phyloP scores from a whole-genome alignment of 2,113 vertebrate genomes.

The Fregata magnificens region DNA sequence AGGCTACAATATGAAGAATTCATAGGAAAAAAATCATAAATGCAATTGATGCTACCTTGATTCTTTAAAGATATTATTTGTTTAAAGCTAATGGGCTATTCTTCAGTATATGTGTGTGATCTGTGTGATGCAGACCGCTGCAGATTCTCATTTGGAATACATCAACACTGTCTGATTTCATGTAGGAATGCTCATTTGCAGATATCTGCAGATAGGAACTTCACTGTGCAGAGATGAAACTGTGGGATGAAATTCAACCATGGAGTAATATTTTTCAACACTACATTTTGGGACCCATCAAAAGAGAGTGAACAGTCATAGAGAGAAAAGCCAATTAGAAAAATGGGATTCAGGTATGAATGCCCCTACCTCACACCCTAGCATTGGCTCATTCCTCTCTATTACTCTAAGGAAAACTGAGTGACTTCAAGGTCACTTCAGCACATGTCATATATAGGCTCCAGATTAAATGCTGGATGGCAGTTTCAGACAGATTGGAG shows the following conservation, averaged over 20 bases:
- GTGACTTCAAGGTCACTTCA: background rate
- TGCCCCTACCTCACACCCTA: background rate
- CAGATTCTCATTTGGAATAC: background rate
- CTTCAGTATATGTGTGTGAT: background rate
- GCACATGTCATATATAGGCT: background rate
- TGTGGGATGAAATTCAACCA: background rate
- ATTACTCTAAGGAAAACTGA: background rate
- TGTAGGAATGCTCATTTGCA: background rate
- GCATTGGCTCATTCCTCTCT: background rate
- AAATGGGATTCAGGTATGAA: background rate
- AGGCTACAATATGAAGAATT: background rate
- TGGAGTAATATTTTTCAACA: background rate
- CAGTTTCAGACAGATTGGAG: background rate
- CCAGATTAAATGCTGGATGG: background rate
- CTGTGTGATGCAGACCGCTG: background rate
- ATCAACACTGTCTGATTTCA: background rate
- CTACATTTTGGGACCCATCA: background rate
- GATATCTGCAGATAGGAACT: background rate
- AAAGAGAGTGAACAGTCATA: background rate
- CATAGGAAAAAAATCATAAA: accelerated
- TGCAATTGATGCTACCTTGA: background rate
- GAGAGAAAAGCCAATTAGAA: background rate
- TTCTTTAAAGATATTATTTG: background rate
- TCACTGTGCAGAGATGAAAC: background rate
- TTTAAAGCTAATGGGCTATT: background rate